Percentiles rank a stretch among this genome's conserved stretches.
phyloP scores from a whole-genome alignment of 2,113 vertebrate genomes.

The Austrofundulus limnaeus region DNA sequence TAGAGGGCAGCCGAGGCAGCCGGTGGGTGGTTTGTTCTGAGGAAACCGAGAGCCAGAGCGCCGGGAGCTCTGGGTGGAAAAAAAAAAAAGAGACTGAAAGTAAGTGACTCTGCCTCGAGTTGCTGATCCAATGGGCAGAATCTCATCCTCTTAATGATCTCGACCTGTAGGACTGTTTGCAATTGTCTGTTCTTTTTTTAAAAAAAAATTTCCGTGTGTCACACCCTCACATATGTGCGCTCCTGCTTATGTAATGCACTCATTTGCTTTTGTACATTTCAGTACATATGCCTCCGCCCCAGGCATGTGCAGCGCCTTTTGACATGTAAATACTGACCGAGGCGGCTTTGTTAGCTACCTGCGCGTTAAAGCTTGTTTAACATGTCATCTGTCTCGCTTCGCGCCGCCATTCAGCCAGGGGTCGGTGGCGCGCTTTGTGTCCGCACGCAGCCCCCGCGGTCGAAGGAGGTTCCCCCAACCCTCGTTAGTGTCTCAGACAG shows the following conservation, averaged over 20 bases:
- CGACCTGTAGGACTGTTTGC: neutral
- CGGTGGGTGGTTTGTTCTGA: conserved; percentile 74
- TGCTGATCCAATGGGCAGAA: conserved; percentile 46
- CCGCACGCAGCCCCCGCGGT: conserved; percentile 61
- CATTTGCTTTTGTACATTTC: conserved; percentile 49
- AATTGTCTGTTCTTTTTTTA: neutral
- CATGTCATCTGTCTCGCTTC: conserved; percentile 74
- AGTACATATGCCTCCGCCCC: conserved; percentile 41
- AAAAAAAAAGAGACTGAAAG: conserved; percentile 63
- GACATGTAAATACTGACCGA: conserved; percentile 63
- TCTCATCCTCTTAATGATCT: conserved; percentile 28
- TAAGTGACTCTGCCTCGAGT: conserved; percentile 40
- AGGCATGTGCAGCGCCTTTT: conserved; percentile 57
- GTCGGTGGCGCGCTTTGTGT: conserved; percentile 59
- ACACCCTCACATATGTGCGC: conserved; percentile 54
- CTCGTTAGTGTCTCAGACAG: conserved; percentile 68
- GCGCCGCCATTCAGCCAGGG: conserved; percentile 48
- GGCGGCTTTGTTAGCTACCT: conserved; percentile 70
- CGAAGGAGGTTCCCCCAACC: conserved; percentile 61
- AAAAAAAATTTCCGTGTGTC: conserved; percentile 25
- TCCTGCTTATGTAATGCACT: conserved; percentile 38
- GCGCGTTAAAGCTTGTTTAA: conserved; percentile 69
- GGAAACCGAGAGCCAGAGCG: conserved; percentile 50
- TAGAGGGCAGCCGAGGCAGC: conserved; percentile 74
- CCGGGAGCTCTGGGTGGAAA: conserved; percentile 63